These are phyloP conservation scores for Pempheris klunzingeri DNA, from an alignment of 2,797 vertebrate genomes.

Conservation along the genomic window DNA sequence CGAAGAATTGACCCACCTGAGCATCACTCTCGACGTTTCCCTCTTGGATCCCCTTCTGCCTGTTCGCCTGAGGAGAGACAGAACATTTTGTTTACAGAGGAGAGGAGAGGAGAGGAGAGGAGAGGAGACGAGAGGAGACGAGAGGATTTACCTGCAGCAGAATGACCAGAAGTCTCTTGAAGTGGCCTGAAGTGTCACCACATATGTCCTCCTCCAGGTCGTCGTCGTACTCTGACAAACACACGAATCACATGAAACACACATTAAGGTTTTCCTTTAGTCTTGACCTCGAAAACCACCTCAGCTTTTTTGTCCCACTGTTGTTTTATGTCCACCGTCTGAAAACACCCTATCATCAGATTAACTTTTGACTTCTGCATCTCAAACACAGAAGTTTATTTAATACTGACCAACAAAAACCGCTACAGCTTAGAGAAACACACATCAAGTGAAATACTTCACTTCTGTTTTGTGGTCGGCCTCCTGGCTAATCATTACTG, in stretches of 20 bases:
- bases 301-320: neutral
- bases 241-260: constrained; percentile 13
- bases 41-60: constrained; percentile 89
- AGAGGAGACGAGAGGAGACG: neutral
- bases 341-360: too few species aligned
- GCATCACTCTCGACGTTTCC: constrained; percentile 90
- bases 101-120: neutral
- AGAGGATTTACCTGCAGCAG: constrained; percentile 90
- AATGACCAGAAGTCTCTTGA: constrained; percentile 94
- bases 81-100: constrained; percentile 6
- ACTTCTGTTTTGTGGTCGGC: too few species aligned
- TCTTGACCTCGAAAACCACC: neutral
- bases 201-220: constrained; percentile 91
- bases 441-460: too few species aligned
- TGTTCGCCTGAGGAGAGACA: constrained; percentile 86
- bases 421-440: too few species aligned
- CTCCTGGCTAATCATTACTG: too few species aligned
- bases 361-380: too few species aligned
- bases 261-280: neutral
- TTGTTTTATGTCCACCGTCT: too few species aligned
- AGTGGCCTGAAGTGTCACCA: constrained; percentile 93
- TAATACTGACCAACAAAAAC: too few species aligned
- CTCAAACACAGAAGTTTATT: too few species aligned
- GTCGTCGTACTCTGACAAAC: constrained; percentile 87
- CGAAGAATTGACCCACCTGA: constrained; percentile 84